Evolutionary conservation across 2,797 vertebrate genomes (phyloP).

Genomic region (Enteromius viviparus): DNA sequence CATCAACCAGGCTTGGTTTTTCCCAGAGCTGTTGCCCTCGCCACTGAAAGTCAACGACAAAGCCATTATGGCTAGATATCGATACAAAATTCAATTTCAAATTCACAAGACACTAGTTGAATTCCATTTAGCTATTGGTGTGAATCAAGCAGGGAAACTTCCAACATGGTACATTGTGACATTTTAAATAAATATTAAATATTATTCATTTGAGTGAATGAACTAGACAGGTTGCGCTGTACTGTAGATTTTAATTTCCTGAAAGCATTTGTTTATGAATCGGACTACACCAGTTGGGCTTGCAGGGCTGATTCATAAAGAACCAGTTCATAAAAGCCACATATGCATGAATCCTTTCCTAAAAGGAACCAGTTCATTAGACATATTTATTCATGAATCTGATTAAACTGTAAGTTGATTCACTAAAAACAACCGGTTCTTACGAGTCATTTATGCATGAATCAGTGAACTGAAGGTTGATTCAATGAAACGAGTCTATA

Average conservation of each 20-base stretch:
- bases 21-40: neutral
- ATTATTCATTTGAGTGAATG: neutral
- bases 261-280: neutral
- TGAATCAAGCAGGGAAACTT: neutral
- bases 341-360: neutral
- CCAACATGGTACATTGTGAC: neutral
- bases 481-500: neutral
- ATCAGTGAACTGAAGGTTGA: neutral
- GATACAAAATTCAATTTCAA: neutral
- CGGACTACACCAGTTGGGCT: neutral
- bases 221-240: neutral
- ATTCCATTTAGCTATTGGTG: neutral
- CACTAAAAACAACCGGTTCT: neutral
- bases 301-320: neutral
- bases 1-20: conserved; percentile 22
- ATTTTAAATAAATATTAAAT: neutral
- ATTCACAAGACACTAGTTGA: neutral
- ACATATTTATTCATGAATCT: neutral
- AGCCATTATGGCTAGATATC: neutral
- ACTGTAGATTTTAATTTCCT: neutral
- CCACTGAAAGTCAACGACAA: neutral
- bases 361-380: neutral
- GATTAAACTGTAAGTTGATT: neutral
- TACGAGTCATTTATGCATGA: neutral
- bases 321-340: neutral